Evolutionary conservation across 2,113 vertebrate genomes (phyloP).

Genomic region (Phaetusa simplex): DNA sequence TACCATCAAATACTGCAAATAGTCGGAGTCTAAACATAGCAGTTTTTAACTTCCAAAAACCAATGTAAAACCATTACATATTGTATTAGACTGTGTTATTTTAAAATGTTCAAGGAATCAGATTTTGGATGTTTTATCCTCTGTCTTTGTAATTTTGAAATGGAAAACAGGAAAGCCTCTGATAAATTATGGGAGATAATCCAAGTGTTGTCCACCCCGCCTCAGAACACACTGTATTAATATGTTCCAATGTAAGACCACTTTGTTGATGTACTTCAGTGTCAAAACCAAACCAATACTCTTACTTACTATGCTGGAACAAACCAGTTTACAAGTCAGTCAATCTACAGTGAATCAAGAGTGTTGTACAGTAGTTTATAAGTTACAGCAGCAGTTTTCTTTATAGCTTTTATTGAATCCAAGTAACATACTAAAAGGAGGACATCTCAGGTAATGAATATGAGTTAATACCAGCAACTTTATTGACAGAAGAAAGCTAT

Average conservation of each 20-base stretch:
- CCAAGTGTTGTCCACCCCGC: neutral
- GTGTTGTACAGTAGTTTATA: neutral
- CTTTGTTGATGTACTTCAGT: slow-evolving; percentile 38
- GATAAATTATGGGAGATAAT: slow-evolving; percentile 18
- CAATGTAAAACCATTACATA: neutral
- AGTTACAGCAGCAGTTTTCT: slow-evolving; percentile 20
- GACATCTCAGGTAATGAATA: neutral
- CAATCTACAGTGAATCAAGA: neutral
- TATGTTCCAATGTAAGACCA: neutral
- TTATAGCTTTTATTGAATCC: slow-evolving; percentile 23
- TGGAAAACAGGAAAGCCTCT: slow-evolving; percentile 14
- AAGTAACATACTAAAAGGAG: neutral
- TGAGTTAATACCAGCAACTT: neutral
- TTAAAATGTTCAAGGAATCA: neutral
- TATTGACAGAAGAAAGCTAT: neutral
- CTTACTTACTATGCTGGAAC: neutral
- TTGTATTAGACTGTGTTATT: neutral
- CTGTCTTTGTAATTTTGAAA: neutral
- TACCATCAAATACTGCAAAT: neutral
- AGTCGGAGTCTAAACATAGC: slow-evolving; percentile 17
- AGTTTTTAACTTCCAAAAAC: neutral
- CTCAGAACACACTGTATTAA: neutral
- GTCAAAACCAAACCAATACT: neutral
- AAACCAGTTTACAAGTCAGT: slow-evolving; percentile 37
- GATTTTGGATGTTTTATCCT: neutral